Percentiles rank a stretch among this genome's conserved stretches.
These are phyloP conservation scores for Nanger granti DNA, from an alignment of 2,113 vertebrate species.

Conservation along the genomic window DNA sequence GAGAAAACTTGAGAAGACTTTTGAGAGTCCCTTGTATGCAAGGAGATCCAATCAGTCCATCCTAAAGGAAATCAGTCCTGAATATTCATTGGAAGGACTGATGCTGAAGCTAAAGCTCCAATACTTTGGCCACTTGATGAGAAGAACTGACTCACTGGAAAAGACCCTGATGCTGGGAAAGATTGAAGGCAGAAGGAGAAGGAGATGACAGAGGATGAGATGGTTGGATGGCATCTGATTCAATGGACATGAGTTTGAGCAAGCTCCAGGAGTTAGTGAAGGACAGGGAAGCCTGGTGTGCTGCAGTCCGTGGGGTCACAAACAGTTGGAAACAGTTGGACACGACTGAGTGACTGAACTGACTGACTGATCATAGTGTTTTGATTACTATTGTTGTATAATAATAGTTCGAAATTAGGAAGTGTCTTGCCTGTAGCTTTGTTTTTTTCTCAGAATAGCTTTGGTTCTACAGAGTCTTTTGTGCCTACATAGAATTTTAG, in stretches of 20 bases:
- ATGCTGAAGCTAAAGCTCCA: neutral
- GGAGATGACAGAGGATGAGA: neutral
- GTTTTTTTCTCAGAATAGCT: neutral
- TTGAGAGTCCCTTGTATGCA: neutral
- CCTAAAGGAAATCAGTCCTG: neutral
- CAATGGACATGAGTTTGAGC: neutral
- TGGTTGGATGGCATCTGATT: neutral
- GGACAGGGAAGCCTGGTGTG: neutral
- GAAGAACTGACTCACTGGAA: neutral
- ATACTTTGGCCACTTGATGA: neutral
- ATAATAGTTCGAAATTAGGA: neutral
- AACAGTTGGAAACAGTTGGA: neutral
- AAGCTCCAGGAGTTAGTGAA: neutral
- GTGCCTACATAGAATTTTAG: neutral
- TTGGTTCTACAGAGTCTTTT: neutral
- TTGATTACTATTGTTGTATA: neutral
- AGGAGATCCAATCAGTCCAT: neutral
- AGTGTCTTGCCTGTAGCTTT: neutral
- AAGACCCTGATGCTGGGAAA: neutral
- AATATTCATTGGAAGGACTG: neutral
- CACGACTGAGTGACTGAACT: neutral
- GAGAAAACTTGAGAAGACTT: neutral
- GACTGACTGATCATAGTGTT: neutral
- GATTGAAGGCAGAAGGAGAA: neutral
- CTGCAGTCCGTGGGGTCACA: neutral